These are phyloP conservation scores for Muraenolepis orangiensis DNA, from an alignment of 2,797 vertebrate genomes.

Conservation along the genomic window DNA sequence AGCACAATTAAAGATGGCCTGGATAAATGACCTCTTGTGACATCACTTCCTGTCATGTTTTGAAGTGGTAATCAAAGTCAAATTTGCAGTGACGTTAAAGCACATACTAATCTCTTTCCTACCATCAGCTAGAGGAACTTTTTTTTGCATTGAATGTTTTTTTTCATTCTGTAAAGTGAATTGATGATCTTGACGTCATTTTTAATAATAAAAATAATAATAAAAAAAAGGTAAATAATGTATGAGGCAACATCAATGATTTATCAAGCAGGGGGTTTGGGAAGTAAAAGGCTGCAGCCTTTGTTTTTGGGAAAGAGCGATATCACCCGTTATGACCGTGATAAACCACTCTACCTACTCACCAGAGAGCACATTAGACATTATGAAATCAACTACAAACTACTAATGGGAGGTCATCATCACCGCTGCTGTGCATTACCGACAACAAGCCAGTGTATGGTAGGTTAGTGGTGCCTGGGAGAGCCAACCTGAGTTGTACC, in stretches of 20 bases:
- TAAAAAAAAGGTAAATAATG: background rate
- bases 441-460: background rate
- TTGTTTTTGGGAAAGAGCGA: background rate
- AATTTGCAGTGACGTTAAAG: no score
- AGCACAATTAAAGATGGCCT: constrained; percentile 42
- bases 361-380: background rate
- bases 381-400: background rate
- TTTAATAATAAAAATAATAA: no score
- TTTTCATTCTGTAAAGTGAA: background rate
- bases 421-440: background rate
- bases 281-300: background rate
- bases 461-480: background rate
- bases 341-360: background rate
- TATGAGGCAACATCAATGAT: background rate
- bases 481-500: background rate
- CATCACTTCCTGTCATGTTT: constrained; percentile 23
- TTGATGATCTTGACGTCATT: background rate
- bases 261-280: background rate
- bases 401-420: background rate
- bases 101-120: background rate
- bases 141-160: background rate
- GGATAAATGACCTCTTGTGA: constrained; percentile 28
- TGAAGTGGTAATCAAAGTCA: background rate
- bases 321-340: background rate
- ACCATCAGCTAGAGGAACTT: background rate